phyloP scores from a whole-genome alignment of 1,140 invertebrate genomes.

The Drosophila miranda region DNA sequence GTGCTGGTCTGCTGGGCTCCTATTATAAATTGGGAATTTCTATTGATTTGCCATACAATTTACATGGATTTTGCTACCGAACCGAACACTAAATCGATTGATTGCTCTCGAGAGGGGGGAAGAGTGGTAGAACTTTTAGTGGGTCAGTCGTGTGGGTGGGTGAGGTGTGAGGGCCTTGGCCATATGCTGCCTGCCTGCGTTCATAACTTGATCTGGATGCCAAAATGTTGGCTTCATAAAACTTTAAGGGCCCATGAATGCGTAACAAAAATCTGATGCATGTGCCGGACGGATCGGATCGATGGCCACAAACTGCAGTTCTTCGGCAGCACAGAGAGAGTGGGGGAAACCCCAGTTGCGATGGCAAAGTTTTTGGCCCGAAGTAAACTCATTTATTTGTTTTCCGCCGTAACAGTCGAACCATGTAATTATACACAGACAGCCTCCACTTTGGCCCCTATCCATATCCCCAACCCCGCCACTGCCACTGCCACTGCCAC shows the following conservation, averaged over 20 bases:
- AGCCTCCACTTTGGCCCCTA: slow-evolving; percentile 15
- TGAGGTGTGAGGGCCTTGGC: not conserved
- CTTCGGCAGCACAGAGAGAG: not conserved
- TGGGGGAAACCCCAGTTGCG: not conserved
- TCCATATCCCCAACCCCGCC: no score
- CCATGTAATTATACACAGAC: slow-evolving; percentile 80
- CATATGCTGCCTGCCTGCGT: not conserved
- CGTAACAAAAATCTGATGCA: slow-evolving; percentile 42
- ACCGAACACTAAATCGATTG: slow-evolving; percentile 29
- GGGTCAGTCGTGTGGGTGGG: slow-evolving; percentile 15
- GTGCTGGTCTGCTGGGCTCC: no score
- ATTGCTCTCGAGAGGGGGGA: slow-evolving; percentile 12
- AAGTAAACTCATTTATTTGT: slow-evolving; percentile 77
- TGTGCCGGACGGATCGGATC: slow-evolving; percentile 48
- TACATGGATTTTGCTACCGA: slow-evolving; percentile 30
- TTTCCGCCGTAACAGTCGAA: slow-evolving; percentile 76
- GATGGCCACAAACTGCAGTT: slow-evolving; percentile 46
- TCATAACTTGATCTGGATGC: slow-evolving; percentile 6
- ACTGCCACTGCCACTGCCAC: no score
- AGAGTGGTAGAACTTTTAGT: not conserved
- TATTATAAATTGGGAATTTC: slow-evolving; percentile 17
- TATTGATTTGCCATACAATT: slow-evolving; percentile 47
- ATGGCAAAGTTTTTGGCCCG: slow-evolving; percentile 53
- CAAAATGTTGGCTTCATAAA: slow-evolving; percentile 49
- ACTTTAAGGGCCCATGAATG: slow-evolving; percentile 35